Conservation (phyloP, 2,888 invertebrate genomes). For the Oscheius sp. region DNA sequence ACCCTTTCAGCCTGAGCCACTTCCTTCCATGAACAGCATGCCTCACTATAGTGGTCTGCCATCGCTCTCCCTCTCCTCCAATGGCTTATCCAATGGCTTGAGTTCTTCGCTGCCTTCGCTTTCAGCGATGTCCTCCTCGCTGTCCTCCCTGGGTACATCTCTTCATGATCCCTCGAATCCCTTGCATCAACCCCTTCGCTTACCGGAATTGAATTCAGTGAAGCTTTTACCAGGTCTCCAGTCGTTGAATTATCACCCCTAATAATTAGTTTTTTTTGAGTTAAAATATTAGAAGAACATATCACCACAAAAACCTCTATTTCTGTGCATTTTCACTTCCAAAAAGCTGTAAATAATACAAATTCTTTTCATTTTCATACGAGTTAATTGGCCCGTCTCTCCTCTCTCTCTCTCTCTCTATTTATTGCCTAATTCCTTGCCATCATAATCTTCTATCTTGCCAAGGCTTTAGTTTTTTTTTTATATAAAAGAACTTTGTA, state of each 20-base stretch:
- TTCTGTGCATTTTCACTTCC: slow-evolving; percentile 11
- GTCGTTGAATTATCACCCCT: slow-evolving; percentile 3
- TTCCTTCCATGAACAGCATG: slow-evolving; percentile 16
- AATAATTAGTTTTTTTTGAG: background rate
- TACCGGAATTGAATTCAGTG: slow-evolving; percentile 45
- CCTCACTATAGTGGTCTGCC: slow-evolving; percentile 19
- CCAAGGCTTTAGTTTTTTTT: slow-evolving; percentile 26
- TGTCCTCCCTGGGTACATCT: background rate
- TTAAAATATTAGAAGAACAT: background rate
- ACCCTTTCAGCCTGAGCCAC: slow-evolving; percentile 8
- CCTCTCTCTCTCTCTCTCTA: too few species aligned
- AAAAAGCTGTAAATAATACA: too few species aligned
- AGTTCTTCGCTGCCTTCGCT: slow-evolving; percentile 18
- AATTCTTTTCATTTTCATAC: slow-evolving; percentile 18
- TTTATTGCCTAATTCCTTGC: slow-evolving; percentile 14
- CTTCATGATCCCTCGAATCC: slow-evolving; percentile 41
- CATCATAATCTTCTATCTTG: slow-evolving; percentile 29
- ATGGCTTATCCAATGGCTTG: slow-evolving; percentile 3
- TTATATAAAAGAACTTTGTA: too few species aligned
- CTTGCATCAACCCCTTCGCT: slow-evolving; percentile 38
- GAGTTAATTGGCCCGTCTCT: too few species aligned
- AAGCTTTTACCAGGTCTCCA: slow-evolving; percentile 17
- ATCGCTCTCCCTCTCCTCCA: slow-evolving; percentile 3
- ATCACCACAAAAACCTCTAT: background rate
- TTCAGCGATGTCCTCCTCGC: slow-evolving; percentile 25